phyloP scores from a whole-genome alignment of 2,797 vertebrate species.

The Halcyon badia region DNA sequence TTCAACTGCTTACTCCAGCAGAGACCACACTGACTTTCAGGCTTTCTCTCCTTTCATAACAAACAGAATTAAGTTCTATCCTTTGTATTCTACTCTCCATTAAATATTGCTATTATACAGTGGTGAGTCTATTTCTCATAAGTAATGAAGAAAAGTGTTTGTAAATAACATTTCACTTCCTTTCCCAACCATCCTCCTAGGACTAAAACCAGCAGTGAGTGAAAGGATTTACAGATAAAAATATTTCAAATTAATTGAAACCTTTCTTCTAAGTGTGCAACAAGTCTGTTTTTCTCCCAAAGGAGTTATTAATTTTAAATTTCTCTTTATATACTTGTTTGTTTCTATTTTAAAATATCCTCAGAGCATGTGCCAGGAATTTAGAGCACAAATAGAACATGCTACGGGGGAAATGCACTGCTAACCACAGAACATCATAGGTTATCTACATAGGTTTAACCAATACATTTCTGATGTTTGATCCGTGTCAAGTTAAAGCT shows the following conservation, averaged over 20 bases:
- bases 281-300: neutral
- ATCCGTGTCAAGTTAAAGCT: neutral
- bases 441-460: neutral
- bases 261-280: neutral
- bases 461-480: neutral
- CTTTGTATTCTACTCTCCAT: neutral
- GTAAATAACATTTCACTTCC: neutral
- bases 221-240: neutral
- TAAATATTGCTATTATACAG: neutral
- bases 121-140: neutral
- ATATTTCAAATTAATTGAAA: neutral
- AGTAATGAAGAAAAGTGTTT: neutral
- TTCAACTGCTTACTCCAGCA: neutral
- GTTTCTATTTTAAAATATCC: neutral
- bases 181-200: neutral
- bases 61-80: neutral
- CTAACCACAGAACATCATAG: neutral
- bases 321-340: neutral
- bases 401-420: neutral
- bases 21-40: neutral
- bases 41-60: neutral
- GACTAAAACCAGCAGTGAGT: neutral
- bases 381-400: neutral
- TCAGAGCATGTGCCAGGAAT: neutral
- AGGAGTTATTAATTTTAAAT: constrained; percentile 3